Evolutionary conservation across 2,888 invertebrate genomes (phyloP), one percentile per base, ranked within the genome.

Genomic region (Mimachlamys varia): DNA sequence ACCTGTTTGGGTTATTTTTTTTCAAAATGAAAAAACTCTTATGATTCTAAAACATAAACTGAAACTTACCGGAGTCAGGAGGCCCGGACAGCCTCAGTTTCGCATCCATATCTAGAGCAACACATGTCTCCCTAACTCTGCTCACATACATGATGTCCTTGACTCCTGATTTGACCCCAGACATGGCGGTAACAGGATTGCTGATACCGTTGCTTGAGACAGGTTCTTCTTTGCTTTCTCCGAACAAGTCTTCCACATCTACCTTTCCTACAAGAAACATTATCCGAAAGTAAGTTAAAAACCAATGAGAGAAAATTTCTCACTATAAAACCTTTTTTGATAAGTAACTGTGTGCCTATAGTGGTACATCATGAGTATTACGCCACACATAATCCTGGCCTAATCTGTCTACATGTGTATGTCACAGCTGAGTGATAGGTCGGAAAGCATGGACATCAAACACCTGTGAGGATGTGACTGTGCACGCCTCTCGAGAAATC

Each of bases 121-220:
- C 44, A 87, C 87, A 89, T 17, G 55, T 44, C 50, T 89, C 89
- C 44, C 87, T 76, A 5, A 89, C 49, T 27, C 89, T 53, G 17
- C 89, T 87, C 44, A 89, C 33, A 62, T 76, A 87, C 76, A 89
- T 49, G 44, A 89, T 49, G 44, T 87, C 89, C 33, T 89, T 76
- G 27, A 89, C 58, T 13, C 33, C 76, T 33, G 27, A 27, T 7
- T 76, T 76, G 44, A 87, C 50, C 49, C 38, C 87, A 12, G 76
- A 89, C 13, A 49, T 44, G 12, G 87, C 49, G 27, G 5, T 50
- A 7, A n/a, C 33, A 13, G 44, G 49, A 76, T 27, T 76, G 12
- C 33, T 27, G 76, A 10, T 58, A 58, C 15, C 22, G 1, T n/a
- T 27, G 33, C 22, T 76, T 4, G 76, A 13, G 17, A 33, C 27